These are phyloP conservation scores for Octopus sinensis DNA, from an alignment of 1,140 invertebrate genomes.

Conservation along the genomic window DNA sequence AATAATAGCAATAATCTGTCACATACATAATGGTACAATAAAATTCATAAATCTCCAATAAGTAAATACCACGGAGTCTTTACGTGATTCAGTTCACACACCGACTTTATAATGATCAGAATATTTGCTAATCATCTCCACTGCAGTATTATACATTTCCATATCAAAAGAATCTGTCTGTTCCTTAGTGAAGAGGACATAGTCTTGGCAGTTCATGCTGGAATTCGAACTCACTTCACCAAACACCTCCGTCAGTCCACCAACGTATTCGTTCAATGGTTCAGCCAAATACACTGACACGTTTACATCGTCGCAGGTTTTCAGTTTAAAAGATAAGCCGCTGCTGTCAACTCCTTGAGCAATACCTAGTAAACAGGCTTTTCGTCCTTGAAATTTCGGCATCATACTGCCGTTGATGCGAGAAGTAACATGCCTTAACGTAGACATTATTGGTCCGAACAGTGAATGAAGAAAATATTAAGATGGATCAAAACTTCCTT, in stretches of 20 bases:
- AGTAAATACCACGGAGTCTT: no score
- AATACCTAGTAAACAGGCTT: neutral
- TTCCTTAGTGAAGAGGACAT: neutral
- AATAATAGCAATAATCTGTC: no score
- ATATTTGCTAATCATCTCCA: neutral
- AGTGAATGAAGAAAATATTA: no score
- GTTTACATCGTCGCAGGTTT: neutral
- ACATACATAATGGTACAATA: no score
- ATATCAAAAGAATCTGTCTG: constrained; percentile 8
- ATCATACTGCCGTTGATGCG: neutral
- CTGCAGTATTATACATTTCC: neutral
- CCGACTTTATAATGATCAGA: neutral
- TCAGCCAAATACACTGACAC: neutral
- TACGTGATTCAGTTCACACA: neutral
- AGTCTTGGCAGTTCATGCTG: neutral
- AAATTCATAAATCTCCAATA: no score
- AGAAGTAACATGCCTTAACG: neutral
- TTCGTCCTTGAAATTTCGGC: neutral
- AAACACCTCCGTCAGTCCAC: neutral
- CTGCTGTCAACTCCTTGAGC: neutral
- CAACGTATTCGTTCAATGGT: constrained; percentile 2
- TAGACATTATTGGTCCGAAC: neutral
- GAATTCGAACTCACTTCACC: neutral
- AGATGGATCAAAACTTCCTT: no score
- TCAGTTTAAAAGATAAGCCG: neutral